These are phyloP conservation scores for Merluccius polli DNA, from an alignment of 2,797 vertebrate species.

Conservation along the genomic window DNA sequence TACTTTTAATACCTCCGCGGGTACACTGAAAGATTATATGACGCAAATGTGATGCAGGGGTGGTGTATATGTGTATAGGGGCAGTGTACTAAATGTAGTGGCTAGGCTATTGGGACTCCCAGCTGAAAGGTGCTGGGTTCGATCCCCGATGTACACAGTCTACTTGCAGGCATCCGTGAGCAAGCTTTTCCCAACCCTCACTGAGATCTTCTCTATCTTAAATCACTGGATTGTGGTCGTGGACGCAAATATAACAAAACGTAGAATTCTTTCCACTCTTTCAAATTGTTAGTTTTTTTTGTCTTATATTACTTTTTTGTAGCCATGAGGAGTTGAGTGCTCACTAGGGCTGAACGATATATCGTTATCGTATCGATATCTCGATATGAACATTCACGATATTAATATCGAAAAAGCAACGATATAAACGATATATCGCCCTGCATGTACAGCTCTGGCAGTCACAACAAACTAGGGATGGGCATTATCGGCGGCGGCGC, in stretches of 20 bases:
- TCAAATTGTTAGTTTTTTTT: background rate
- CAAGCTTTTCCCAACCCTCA: background rate
- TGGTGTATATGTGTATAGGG: background rate
- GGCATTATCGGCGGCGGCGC: too few relatives aligned
- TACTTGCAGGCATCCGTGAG: background rate
- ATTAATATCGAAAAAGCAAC: too few relatives aligned
- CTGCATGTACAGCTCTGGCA: too few relatives aligned
- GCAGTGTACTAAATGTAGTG: background rate
- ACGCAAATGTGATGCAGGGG: background rate
- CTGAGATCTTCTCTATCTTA: background rate
- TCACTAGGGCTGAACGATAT: too few relatives aligned
- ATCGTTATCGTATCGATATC: too few relatives aligned
- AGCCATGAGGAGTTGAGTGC: background rate
- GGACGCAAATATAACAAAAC: background rate
- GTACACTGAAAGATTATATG: too few relatives aligned
- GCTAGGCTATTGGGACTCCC: background rate
- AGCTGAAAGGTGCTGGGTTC: background rate
- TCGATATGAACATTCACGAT: too few relatives aligned
- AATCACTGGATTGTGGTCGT: background rate
- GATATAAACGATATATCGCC: too few relatives aligned
- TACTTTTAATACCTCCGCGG: too few relatives aligned
- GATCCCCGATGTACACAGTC: background rate
- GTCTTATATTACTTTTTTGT: background rate
- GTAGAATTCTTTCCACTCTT: background rate
- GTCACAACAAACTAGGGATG: too few relatives aligned